Base-by-base conservation (phyloP, 2,797 vertebrate species). In the Fistularia tabacaria region DNA sequence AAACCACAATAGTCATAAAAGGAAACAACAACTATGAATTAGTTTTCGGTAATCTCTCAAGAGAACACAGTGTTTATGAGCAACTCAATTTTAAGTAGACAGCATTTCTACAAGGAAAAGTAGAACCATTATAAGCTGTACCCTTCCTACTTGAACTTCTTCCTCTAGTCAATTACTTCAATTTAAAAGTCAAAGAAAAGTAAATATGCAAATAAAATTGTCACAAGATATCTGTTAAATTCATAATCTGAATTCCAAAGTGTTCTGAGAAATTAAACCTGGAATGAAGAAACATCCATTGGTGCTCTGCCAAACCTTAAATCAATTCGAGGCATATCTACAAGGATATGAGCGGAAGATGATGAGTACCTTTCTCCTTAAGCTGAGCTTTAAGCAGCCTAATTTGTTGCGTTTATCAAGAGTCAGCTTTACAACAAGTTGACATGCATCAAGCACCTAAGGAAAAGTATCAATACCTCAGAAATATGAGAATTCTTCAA, bases 301-400 rank as follows among this genome's bases (percentile, higher is more conserved):
- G n/a, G n/a, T n/a, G n/a, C n/a, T n/a, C n/a, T n/a, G n/a, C n/a
- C n/a, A n/a, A n/a, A n/a, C n/a, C n/a, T n/a, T n/a, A 59, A 72
- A 82, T 81, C 73, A 57, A 81, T 84, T 69, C 15, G 47, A 66
- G 62, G 60, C 65, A 66, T 47, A 59, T 15, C 44, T 51, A 38
- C 43, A 8, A 54, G 58, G 57, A 58, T 54, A 54, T 14, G 51
- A 52, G 65, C 62, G 61, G 71, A 51, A 39, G 59, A 65, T 66
- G 71, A 78, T 56, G 55, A 73, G 60, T 47, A 59, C n/a, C 55
- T 55, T 50, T 64, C 63, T 73, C 60, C 73, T 73, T 64, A 58
- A 68, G 55, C 64, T 80, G 73, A 81, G 79, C 78, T 85, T 79
- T 69, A 71, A 77, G 68, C 25, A 53, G 76, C 77, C 77, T 76